These are phyloP conservation scores for Trichopoda pennipes DNA, from an alignment of 2,888 invertebrate genomes.

Conservation along the genomic window DNA sequence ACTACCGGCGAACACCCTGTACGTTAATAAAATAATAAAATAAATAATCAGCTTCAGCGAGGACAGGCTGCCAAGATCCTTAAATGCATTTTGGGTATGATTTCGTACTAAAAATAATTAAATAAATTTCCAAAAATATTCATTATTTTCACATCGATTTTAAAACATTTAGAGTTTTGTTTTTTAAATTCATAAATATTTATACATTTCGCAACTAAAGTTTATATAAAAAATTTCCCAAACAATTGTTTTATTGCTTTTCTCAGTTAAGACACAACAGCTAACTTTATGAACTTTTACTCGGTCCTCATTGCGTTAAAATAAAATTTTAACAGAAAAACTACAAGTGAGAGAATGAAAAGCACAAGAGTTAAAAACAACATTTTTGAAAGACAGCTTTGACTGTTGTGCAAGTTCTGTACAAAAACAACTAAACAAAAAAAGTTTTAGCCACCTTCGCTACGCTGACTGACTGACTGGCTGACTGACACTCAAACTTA, in stretches of 20 bases:
- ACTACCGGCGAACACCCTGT: too few species aligned
- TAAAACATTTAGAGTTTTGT: background rate
- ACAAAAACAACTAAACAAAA: conserved; percentile 5
- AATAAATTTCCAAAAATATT: too few species aligned
- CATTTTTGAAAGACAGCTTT: conserved; percentile 55
- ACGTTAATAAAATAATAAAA: too few species aligned
- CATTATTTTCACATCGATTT: too few species aligned
- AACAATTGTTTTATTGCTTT: background rate
- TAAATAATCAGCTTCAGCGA: too few species aligned
- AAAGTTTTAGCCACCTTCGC: conserved; percentile 44
- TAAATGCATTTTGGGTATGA: too few species aligned
- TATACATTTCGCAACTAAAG: conserved; percentile 37
- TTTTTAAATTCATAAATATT: conserved; percentile 39
- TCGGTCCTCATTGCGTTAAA: conserved; percentile 26
- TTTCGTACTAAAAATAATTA: too few species aligned
- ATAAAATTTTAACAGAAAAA: conserved; percentile 57
- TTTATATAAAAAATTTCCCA: background rate
- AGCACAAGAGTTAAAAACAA: conserved; percentile 48
- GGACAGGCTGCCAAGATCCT: too few species aligned
- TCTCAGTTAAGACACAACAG: background rate
- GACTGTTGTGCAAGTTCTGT: conserved; percentile 34
- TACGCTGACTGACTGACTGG: background rate
- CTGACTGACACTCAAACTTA: conserved; percentile 29
- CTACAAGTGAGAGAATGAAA: conserved; percentile 56
- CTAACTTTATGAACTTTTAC: conserved; percentile 44